A percentile compares a stretch with the other conserved stretches of the same genome.
Conservation (phyloP, 2,888 invertebrate species). For the Napeogenes sylphis region DNA sequence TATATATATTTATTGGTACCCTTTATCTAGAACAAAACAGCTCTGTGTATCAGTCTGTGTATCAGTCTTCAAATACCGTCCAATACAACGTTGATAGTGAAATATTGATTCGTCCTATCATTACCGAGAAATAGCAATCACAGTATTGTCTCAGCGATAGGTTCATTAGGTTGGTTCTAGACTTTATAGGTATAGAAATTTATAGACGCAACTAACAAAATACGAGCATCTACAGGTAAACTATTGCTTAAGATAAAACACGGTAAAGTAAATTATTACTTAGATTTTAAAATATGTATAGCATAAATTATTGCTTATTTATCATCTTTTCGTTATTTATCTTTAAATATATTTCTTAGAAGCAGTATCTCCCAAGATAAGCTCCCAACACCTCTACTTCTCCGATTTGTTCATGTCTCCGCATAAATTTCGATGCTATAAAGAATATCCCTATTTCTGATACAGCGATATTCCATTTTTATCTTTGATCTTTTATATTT, state of each 20-base stretch:
- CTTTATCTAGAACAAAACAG: conserved; percentile 40
- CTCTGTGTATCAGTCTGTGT: conserved; percentile 37
- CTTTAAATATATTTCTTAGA: conserved; percentile 59
- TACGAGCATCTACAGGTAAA: no score
- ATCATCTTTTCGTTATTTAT: no score
- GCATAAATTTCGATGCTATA: conserved; percentile 61
- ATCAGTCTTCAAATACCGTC: conserved; percentile 42
- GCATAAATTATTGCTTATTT: no score
- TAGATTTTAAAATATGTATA: no score
- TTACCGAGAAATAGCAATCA: conserved; percentile 44
- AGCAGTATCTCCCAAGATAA: conserved; percentile 67
- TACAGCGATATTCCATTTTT: conserved; percentile 4
- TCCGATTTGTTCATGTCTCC: conserved; percentile 71
- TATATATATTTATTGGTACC: conserved; percentile 6
- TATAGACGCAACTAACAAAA: no score
- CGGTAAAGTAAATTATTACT: no score
- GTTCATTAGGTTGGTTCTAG: no score
- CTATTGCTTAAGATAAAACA: no score
- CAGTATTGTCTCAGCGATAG: conserved; percentile 22
- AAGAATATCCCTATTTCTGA: conserved; percentile 27
- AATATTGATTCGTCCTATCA: conserved; percentile 44
- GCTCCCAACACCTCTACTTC: conserved; percentile 60
- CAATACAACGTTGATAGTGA: conserved; percentile 41
- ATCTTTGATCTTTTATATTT: no score
- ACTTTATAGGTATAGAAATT: no score